phyloP scores from a whole-genome alignment of 2,888 invertebrate genomes.

The Helleia helle region DNA sequence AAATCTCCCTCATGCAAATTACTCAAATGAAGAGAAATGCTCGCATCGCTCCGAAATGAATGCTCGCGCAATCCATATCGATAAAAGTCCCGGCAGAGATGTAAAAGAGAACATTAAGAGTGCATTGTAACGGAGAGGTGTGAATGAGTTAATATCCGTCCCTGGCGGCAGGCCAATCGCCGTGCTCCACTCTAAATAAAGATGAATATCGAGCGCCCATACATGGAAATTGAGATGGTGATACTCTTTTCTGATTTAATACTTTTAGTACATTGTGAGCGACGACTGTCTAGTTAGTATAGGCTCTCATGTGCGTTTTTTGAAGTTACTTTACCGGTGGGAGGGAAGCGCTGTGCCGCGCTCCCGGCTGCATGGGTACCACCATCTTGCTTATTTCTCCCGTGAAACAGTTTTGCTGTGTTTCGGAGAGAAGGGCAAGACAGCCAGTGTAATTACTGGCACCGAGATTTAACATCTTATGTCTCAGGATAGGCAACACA shows the following conservation, averaged over 20 bases:
- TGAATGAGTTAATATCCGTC: slow-evolving; percentile 19
- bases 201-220: slow-evolving; percentile 10
- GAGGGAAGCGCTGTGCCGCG: too few species aligned
- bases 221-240: not conserved
- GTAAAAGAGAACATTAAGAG: slow-evolving; percentile 9
- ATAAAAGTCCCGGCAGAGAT: slow-evolving; percentile 10
- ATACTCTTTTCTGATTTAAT: slow-evolving; percentile 5
- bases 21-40: not conserved
- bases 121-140: slow-evolving; percentile 11
- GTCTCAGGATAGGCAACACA: too few species aligned
- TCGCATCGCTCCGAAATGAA: not conserved
- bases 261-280: too few species aligned
- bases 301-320: too few species aligned
- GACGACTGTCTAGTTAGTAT: too few species aligned
- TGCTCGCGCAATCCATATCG: slow-evolving; percentile 7
- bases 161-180: slow-evolving; percentile 16
- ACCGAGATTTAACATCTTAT: too few species aligned
- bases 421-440: too few species aligned
- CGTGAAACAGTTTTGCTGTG: too few species aligned
- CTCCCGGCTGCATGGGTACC: too few species aligned
- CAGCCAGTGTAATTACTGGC: too few species aligned
- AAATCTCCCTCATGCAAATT: not conserved
- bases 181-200: slow-evolving; percentile 14
- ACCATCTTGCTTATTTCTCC: too few species aligned
- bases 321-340: too few species aligned